These are phyloP conservation scores for Chorisops tibialis DNA, from an alignment of 2,888 invertebrate species.

Conservation along the genomic window DNA sequence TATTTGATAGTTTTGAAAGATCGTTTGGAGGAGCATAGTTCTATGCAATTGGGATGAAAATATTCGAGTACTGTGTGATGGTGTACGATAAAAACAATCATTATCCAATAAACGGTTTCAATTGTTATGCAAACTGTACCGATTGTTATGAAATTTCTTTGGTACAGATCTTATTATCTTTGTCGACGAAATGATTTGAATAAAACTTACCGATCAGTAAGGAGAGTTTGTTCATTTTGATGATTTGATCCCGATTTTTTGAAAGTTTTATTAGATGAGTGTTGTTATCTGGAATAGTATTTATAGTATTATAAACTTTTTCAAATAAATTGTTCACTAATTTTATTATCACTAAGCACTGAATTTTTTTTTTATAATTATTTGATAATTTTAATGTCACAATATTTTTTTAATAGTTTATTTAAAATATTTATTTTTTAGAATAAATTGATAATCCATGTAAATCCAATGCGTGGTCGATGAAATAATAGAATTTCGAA, in stretches of 20 bases:
- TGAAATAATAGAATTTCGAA: background rate
- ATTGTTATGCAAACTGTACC: too few relatives aligned
- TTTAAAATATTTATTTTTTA: background rate
- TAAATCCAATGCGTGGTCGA: too few relatives aligned
- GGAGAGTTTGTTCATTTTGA: conserved; percentile 27
- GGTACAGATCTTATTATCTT: conserved; percentile 3
- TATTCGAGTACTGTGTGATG: too few relatives aligned
- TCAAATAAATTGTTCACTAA: background rate
- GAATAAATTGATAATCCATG: background rate
- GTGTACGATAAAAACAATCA: too few relatives aligned
- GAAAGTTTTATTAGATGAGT: background rate
- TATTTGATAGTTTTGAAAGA: too few relatives aligned
- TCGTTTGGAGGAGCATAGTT: too few relatives aligned
- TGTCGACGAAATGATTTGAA: too few relatives aligned
- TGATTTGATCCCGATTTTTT: conserved; percentile 18
- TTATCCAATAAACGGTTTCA: too few relatives aligned
- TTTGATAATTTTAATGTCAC: background rate
- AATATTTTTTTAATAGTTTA: background rate
- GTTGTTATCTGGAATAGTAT: conserved; percentile 9
- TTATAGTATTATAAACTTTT: background rate
- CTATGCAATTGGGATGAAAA: too few relatives aligned
- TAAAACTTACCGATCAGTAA: conserved; percentile 29
- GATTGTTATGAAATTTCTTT: too few relatives aligned
- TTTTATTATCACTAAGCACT: background rate
- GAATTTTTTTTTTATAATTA: background rate